Percentiles rank a stretch among this genome's conserved stretches.
Conservation (phyloP, 2,888 invertebrate species). For the Tupiocoris notatus region DNA sequence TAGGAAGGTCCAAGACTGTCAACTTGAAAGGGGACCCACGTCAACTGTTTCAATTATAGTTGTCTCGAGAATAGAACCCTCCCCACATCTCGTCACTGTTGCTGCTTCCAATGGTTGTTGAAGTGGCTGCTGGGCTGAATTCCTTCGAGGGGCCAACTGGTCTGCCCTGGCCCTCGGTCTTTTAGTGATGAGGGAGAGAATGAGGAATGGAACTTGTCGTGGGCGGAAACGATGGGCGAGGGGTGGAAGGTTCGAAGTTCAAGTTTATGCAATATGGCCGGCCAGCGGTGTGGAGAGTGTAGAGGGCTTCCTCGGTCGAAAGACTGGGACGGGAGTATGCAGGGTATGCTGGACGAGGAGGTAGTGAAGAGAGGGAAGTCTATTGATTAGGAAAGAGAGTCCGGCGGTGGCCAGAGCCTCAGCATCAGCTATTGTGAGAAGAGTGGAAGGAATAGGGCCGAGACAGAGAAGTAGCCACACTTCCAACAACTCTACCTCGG, state of each 20-base stretch:
- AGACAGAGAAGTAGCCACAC: neutral
- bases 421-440: neutral
- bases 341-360: neutral
- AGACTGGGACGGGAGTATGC: neutral
- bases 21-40: slow-evolving; percentile 12
- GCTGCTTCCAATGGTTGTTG: neutral
- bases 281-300: too few relatives aligned
- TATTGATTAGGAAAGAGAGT: neutral
- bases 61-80: slow-evolving; percentile 6
- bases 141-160: neutral
- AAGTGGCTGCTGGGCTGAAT: neutral
- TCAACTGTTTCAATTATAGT: slow-evolving; percentile 42
- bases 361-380: neutral
- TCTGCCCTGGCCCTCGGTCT: neutral
- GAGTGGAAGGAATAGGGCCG: neutral
- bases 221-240: neutral
- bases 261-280: neutral
- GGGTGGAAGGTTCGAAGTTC: neutral
- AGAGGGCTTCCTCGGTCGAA: neutral
- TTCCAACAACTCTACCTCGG: too few relatives aligned
- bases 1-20: slow-evolving; percentile 1
- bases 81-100: neutral
- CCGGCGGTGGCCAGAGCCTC: neutral
- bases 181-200: neutral
- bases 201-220: neutral